These are phyloP conservation scores for Celastrina argiolus DNA, from an alignment of 2,888 invertebrate genomes.

Conservation along the genomic window DNA sequence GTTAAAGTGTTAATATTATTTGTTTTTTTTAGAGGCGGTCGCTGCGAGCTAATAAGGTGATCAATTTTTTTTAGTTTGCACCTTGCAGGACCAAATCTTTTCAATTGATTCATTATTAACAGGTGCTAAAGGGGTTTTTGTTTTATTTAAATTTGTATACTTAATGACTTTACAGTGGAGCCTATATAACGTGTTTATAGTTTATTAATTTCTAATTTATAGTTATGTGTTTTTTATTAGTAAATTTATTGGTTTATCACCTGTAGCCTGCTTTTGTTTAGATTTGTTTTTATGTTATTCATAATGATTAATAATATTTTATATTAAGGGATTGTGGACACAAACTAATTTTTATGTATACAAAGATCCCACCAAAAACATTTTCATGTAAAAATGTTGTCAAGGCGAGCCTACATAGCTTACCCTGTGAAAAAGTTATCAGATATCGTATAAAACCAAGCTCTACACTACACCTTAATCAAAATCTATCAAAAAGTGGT, in stretches of 20 bases:
- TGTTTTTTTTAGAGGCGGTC: conserved; percentile 57
- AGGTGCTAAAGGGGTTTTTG: conserved; percentile 48
- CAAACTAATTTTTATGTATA: too few relatives aligned
- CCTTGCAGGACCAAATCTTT: conserved; percentile 65
- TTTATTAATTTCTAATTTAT: not conserved
- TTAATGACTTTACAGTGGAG: conserved; percentile 12
- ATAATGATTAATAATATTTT: not conserved
- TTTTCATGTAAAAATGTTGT: too few relatives aligned
- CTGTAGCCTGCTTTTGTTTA: not conserved
- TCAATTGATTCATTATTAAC: conserved; percentile 54
- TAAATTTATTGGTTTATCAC: not conserved
- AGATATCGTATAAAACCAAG: too few relatives aligned
- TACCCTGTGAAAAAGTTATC: too few relatives aligned
- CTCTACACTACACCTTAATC: too few relatives aligned
- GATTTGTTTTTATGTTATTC: not conserved
- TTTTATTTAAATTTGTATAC: conserved; percentile 16
- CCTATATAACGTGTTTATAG: not conserved
- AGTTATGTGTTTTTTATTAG: not conserved
- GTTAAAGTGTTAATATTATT: conserved; percentile 55
- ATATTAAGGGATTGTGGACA: not conserved
- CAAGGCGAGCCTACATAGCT: too few relatives aligned
- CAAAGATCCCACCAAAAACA: too few relatives aligned
- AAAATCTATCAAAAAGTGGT: too few relatives aligned
- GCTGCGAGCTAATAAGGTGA: conserved; percentile 63
- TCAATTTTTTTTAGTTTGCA: conserved; percentile 58